Evolutionary conservation across 2,797 vertebrate species (phyloP).

Genomic region (Dermochelys coriacea): DNA sequence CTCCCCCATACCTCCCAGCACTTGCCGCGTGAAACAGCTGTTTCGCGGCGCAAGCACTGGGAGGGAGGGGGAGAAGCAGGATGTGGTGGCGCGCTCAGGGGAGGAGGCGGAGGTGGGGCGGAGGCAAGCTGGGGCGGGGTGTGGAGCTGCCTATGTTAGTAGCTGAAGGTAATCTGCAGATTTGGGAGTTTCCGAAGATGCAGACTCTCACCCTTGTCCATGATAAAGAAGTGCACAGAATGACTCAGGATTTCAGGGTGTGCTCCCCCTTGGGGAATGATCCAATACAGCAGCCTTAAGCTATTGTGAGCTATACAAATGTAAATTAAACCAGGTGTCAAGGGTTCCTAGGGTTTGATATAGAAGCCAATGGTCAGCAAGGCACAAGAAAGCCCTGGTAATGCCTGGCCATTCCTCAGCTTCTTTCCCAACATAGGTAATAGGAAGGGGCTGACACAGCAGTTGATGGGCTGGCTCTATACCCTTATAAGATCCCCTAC

Average conservation of each 20-base stretch:
- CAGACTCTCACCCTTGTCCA: background rate
- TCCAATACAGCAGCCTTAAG: background rate
- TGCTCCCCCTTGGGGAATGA: background rate
- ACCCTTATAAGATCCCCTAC: background rate
- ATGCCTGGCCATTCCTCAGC: background rate
- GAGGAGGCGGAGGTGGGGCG: too few species aligned
- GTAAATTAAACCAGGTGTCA: background rate
- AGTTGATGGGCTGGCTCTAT: accelerated
- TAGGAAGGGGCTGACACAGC: accelerated
- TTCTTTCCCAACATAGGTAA: background rate
- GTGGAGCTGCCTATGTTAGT: background rate
- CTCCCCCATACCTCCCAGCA: too few species aligned
- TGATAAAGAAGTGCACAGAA: background rate
- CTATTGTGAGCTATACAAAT: too few species aligned
- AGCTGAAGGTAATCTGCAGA: constrained; percentile 1
- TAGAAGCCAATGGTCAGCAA: background rate
- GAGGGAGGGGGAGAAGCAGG: too few species aligned
- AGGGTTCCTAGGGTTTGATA: accelerated
- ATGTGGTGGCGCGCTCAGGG: too few species aligned
- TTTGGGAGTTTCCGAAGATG: background rate
- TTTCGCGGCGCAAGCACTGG: too few species aligned
- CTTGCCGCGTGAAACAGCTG: too few species aligned
- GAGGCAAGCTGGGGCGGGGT: too few species aligned
- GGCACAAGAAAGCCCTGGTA: background rate
- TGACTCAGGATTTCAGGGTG: accelerated